Base-by-base conservation (phyloP, 2,888 invertebrate species). In the Catonia carolina region DNA sequence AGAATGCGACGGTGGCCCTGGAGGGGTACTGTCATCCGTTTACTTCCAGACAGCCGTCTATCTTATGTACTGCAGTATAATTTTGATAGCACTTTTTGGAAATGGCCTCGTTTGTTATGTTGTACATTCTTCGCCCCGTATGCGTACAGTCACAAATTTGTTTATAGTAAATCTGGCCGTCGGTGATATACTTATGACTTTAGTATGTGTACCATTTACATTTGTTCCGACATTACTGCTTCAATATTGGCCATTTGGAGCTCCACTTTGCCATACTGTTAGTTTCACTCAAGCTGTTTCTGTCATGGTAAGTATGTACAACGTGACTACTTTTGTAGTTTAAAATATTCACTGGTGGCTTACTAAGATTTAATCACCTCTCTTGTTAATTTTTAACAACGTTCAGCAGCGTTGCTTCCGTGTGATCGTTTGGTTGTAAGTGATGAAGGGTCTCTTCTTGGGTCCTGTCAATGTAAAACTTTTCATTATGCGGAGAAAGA, bases 131-230 rank as follows among this genome's bases (percentile, higher is more conserved):
- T 86, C 86, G 12, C 86, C 89, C 1, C 79, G 89, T 37, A 93
- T 94, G 92, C 82, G 88, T 66, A 93, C 92, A 0, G 91, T 94
- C 2, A 94, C 94, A 41, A 95, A 95, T 72, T 90, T 83, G 72
- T 93, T 94, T 72, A 90, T 95, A 68, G 86, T 89, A 69, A 90
- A 89, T 72, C 75, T 95, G 63, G 92, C 94, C 0, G 78, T 92
- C 36, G 90, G 94, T 35, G 95, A 95, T 70, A 84, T 95, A 59
- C 74, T 94, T 56, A 92, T 95, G 85, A 88, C 92, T 0, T 69
- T 90, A 20, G 85, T 95, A 67, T 94, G 95, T 73, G 86, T 95
- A 62, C 94, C 94, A 2, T 93, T 93, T 69, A 87, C 91, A 2
- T 92, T 90, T 67, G 82, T 92, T 23, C 83, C 90, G 12, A 84